These are phyloP conservation scores for Ctenodactylus gundi DNA, from an alignment of 2,113 vertebrate genomes.

Conservation along the genomic window DNA sequence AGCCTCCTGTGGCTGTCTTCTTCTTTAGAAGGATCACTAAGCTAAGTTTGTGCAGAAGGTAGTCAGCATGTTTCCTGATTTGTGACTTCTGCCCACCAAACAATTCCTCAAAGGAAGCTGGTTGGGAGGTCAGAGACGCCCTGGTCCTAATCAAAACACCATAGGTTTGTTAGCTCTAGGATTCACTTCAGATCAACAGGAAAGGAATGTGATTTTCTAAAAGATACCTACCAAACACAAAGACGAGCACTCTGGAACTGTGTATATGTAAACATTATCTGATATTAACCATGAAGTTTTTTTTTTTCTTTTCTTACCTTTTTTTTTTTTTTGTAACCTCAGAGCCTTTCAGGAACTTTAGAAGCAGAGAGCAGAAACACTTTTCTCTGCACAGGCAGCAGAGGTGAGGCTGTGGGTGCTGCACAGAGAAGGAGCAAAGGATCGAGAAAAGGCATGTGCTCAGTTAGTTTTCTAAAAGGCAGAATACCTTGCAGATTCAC, in stretches of 20 bases:
- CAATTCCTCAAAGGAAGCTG: neutral
- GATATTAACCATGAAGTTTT: neutral
- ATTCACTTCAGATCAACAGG: neutral
- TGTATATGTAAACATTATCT: neutral
- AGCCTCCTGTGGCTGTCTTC: neutral
- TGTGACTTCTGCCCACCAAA: neutral
- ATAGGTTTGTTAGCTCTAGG: neutral
- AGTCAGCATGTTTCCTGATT: neutral
- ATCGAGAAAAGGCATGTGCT: neutral
- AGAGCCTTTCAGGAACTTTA: neutral
- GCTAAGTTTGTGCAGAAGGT: neutral
- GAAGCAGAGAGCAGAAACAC: neutral
- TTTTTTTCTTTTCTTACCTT: too few relatives aligned
- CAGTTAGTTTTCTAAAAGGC: neutral
- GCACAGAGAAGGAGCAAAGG: neutral
- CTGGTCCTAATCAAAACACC: neutral
- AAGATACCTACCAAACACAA: neutral
- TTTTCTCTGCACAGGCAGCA: neutral
- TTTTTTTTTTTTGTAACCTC: too few relatives aligned
- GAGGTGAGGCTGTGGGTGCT: neutral
- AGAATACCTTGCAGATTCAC: neutral
- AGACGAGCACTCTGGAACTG: neutral
- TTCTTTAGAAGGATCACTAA: neutral
- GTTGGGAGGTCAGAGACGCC: neutral
- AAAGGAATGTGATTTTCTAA: neutral